Conservation (phyloP, 2,888 invertebrate genomes). For the Bhutanitis thaidina region DNA sequence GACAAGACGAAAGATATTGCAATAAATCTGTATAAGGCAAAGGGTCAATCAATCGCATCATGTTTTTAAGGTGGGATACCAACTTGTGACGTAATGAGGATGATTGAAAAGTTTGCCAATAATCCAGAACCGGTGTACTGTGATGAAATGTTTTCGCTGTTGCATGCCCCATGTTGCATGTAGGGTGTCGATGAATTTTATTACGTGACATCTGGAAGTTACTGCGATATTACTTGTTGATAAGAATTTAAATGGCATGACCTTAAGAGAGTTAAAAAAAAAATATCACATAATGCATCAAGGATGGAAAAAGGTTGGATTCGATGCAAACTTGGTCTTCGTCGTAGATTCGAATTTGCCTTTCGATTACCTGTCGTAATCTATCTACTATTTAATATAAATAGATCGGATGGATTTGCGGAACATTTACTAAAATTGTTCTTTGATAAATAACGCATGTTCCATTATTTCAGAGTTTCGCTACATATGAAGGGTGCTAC, state of each 20-base stretch:
- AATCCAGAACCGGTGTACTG: conserved; percentile 39
- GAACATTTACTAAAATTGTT: neutral
- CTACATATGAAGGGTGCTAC: conserved; percentile 45
- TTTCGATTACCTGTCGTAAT: too few relatives aligned
- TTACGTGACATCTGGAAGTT: conserved; percentile 1
- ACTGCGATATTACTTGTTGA: conserved; percentile 1
- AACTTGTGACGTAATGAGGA: conserved; percentile 41
- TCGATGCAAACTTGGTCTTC: too few relatives aligned
- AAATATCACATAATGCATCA: too few relatives aligned
- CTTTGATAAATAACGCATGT: too few relatives aligned
- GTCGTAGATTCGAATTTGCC: too few relatives aligned
- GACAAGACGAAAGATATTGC: too few relatives aligned
- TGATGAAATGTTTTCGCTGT: conserved; percentile 15
- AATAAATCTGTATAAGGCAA: neutral
- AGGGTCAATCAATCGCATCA: conserved; percentile 40
- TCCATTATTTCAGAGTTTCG: conserved; percentile 48
- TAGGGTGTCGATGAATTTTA: neutral
- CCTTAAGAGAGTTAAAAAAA: neutral
- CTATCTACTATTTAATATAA: neutral
- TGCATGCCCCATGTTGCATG: neutral
- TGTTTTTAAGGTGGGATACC: conserved; percentile 31
- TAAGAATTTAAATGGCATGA: conserved; percentile 7
- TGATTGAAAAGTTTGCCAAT: conserved; percentile 53
- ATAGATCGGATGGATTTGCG: neutral
- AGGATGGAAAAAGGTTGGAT: too few relatives aligned